Percentiles rank a stretch among this genome's conserved stretches.
phyloP scores from a whole-genome alignment of 2,888 invertebrate species.

The Plagodis dolabraria region DNA sequence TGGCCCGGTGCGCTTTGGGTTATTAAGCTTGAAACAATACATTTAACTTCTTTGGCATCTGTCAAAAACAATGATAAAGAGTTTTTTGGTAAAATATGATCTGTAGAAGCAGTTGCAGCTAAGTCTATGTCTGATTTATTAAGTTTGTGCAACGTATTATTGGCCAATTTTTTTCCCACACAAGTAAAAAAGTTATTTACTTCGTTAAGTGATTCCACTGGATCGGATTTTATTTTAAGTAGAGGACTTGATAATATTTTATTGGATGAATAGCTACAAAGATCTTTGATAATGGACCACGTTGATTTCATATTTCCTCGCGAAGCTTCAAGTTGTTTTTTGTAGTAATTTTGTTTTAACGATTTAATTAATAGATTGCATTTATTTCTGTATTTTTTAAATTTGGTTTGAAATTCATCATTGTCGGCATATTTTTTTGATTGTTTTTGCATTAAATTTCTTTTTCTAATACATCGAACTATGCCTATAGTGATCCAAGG shows the following conservation, averaged over 20 bases:
- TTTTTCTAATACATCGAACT: not conserved
- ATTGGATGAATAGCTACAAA: not conserved
- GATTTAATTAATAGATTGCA: not conserved
- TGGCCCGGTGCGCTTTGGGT: not conserved
- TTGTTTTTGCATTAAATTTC: constrained; percentile 1
- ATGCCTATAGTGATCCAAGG: not conserved
- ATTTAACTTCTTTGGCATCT: not conserved
- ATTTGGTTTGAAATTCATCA: not conserved
- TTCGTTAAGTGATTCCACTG: constrained; percentile 1
- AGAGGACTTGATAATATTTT: not conserved
- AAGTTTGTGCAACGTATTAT: not conserved
- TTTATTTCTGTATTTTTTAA: not conserved
- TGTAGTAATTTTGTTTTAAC: constrained; percentile 3
- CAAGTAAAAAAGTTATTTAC: not conserved
- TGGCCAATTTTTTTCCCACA: not conserved
- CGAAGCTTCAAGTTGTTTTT: not conserved
- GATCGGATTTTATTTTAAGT: not conserved
- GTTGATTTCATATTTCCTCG: not conserved
- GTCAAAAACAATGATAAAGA: no score
- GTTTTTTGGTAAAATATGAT: no score
- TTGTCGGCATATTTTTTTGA: not conserved
- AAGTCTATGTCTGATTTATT: not conserved
- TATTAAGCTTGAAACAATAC: not conserved
- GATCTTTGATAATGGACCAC: not conserved
- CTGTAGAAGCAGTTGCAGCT: no score